Evolutionary conservation across 2,797 vertebrate species (phyloP).

Genomic region (Sparus aurata): DNA sequence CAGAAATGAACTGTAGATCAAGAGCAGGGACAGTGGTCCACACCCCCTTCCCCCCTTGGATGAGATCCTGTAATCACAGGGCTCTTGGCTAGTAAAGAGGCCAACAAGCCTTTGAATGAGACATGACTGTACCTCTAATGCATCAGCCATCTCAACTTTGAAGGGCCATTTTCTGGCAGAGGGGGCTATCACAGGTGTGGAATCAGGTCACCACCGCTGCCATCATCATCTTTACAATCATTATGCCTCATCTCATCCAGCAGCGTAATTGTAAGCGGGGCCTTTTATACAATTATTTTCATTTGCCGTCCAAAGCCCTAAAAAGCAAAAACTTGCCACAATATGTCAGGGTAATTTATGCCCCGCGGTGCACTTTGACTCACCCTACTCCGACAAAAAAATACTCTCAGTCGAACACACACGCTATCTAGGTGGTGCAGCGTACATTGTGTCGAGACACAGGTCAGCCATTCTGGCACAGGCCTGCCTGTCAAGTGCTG

Average conservation of each 20-base stretch:
- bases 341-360: slow-evolving; percentile 37
- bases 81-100: slow-evolving; percentile 72
- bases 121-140: slow-evolving; percentile 77
- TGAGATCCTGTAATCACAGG: slow-evolving; percentile 78
- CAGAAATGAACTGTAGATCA: slow-evolving; percentile 82
- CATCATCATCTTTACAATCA: slow-evolving; percentile 63
- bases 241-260: slow-evolving; percentile 58
- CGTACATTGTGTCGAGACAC: slow-evolving; percentile 66
- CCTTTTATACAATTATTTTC: slow-evolving; percentile 74
- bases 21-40: slow-evolving; percentile 78
- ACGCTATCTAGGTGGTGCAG: slow-evolving; percentile 56
- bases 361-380: slow-evolving; percentile 57
- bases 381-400: slow-evolving; percentile 19
- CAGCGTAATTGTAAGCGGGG: slow-evolving; percentile 42
- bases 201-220: slow-evolving; percentile 69
- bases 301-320: slow-evolving; percentile 48
- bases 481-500: slow-evolving; percentile 80
- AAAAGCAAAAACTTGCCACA: slow-evolving; percentile 56
- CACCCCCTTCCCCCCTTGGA: slow-evolving; percentile 51
- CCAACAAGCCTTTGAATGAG: slow-evolving; percentile 76
- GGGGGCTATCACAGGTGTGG: slow-evolving; percentile 68
- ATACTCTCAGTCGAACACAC: not conserved
- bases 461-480: slow-evolving; percentile 75
- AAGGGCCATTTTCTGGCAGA: slow-evolving; percentile 74
- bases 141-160: slow-evolving; percentile 72